These are phyloP conservation scores for Chaetodon trifascialis DNA, from an alignment of 2,113 vertebrate species.

Conservation along the genomic window DNA sequence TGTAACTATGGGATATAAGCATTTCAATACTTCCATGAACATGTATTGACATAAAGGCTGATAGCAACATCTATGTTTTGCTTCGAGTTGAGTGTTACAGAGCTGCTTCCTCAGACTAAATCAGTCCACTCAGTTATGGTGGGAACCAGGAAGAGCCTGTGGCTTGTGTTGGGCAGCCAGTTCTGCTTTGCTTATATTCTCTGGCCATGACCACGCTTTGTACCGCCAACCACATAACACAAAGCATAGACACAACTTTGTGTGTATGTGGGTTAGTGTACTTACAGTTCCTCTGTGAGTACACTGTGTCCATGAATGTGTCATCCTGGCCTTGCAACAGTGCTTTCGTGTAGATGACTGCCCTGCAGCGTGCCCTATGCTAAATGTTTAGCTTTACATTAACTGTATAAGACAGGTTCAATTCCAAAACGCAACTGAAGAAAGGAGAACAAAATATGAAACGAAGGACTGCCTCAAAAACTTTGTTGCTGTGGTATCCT, in stretches of 20 bases:
- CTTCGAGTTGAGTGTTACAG: background rate
- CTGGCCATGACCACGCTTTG: slow-evolving; percentile 23
- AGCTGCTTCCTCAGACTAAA: background rate
- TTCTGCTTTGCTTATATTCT: slow-evolving; percentile 64
- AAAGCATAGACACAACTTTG: slow-evolving; percentile 2
- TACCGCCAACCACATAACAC: slow-evolving; percentile 8
- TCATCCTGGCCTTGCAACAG: background rate
- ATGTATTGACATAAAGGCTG: background rate
- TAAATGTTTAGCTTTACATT: background rate
- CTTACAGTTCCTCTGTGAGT: background rate
- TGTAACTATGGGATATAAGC: background rate
- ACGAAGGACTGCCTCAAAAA: background rate
- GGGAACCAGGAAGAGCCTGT: background rate
- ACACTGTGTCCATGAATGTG: background rate
- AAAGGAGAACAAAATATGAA: background rate
- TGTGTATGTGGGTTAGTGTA: background rate
- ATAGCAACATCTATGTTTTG: background rate
- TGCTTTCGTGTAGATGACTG: background rate
- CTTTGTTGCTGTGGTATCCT: background rate
- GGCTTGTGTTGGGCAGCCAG: slow-evolving; percentile 46
- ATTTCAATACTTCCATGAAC: background rate
- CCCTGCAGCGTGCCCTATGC: background rate
- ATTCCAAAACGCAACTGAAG: background rate
- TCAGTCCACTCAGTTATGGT: background rate
- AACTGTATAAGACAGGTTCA: background rate